Evolutionary conservation across 2,113 vertebrate species (phyloP).

Genomic region (Cochlearius cochlearius): DNA sequence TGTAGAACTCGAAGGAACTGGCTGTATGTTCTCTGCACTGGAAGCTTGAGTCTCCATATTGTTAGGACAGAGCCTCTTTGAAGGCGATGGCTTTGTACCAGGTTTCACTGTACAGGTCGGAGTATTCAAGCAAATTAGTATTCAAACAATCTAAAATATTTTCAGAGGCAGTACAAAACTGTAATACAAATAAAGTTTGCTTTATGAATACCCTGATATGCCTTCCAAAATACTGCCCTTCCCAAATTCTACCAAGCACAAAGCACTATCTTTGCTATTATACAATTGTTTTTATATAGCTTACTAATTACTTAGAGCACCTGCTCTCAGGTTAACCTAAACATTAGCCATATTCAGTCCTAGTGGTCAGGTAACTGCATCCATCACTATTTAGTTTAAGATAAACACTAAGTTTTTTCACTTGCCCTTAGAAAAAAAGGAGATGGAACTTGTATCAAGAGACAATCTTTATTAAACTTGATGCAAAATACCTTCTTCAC

Average conservation of each 20-base stretch:
- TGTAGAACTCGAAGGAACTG: background rate
- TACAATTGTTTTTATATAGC: background rate
- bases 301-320: background rate
- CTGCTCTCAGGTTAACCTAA: background rate
- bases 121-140: background rate
- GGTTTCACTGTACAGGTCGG: constrained; percentile 71
- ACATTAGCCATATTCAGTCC: background rate
- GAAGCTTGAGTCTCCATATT: constrained; percentile 61
- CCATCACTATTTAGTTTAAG: background rate
- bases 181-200: background rate
- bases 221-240: background rate
- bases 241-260: background rate
- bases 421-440: background rate
- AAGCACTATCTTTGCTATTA: background rate
- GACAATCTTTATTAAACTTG: background rate
- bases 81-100: constrained; percentile 86
- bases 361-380: background rate
- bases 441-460: background rate
- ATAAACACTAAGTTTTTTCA: background rate
- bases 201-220: background rate
- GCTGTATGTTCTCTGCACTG: constrained; percentile 79
- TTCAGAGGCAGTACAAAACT: background rate
- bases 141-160: background rate
- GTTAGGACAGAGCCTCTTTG: constrained; percentile 86
- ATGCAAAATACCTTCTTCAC: constrained; percentile 77